phyloP scores from a whole-genome alignment of 2,888 invertebrate species.

The Dasysyrphus albostriatus region DNA sequence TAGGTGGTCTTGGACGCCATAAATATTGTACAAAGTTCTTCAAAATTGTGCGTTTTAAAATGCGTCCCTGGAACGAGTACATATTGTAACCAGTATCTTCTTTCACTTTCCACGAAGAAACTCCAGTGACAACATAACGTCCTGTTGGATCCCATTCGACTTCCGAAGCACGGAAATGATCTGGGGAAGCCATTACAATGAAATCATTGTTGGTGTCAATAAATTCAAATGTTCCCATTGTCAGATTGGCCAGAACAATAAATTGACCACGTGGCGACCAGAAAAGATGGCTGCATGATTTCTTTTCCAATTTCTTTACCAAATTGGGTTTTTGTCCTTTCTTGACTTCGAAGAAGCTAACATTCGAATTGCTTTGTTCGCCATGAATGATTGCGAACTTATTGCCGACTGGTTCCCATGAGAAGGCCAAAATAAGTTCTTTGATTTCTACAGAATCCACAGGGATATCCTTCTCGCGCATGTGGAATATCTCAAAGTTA shows the following conservation, averaged over 20 bases:
- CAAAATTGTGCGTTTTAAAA: slow-evolving; percentile 90
- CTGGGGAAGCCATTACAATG: slow-evolving; percentile 96
- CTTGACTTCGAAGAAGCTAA: slow-evolving; percentile 96
- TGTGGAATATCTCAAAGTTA: slow-evolving; percentile 99
- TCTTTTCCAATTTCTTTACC: slow-evolving; percentile 94
- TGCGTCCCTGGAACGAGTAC: slow-evolving; percentile 97
- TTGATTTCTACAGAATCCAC: slow-evolving; percentile 99
- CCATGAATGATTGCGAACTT: slow-evolving; percentile 99
- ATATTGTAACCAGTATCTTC: slow-evolving; percentile 97
- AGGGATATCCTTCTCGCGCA: slow-evolving; percentile 98
- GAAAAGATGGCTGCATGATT: slow-evolving; percentile 95
- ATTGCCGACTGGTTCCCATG: slow-evolving; percentile 98
- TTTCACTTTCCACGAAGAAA: slow-evolving; percentile 97
- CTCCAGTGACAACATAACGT: slow-evolving; percentile 97
- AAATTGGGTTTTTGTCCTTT: slow-evolving; percentile 94
- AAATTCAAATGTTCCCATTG: slow-evolving; percentile 96
- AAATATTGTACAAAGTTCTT: slow-evolving; percentile 97
- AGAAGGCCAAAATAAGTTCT: slow-evolving; percentile 96
- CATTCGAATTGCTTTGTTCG: slow-evolving; percentile 90
- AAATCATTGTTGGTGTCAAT: slow-evolving; percentile 97
- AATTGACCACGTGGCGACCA: slow-evolving; percentile 99
- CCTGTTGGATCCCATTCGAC: slow-evolving; percentile 99
- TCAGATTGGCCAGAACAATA: slow-evolving; percentile 95
- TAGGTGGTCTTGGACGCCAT: slow-evolving; percentile 97
- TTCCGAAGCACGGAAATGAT: slow-evolving; percentile 96